A percentile compares a stretch with the other conserved stretches of the same genome.
Evolutionary conservation across 2,888 invertebrate genomes (phyloP).

Genomic region (Esperia sulphurella): DNA sequence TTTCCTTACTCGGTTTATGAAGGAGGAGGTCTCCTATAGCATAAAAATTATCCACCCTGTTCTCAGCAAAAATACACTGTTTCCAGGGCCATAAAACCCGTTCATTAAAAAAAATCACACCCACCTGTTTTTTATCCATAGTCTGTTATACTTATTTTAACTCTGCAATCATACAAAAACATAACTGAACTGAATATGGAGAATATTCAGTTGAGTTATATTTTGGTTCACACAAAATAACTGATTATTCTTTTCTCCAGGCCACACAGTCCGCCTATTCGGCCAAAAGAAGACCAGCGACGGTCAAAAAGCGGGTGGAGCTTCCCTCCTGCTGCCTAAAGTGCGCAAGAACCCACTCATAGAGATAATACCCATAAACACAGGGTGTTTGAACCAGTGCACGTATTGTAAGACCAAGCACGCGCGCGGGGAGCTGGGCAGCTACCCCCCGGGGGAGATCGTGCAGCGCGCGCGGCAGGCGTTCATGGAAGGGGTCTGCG

Average conservation of each 20-base stretch:
- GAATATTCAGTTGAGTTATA: too few relatives aligned
- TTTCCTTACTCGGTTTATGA: too few relatives aligned
- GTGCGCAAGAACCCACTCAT: conserved; percentile 96
- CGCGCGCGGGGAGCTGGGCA: conserved; percentile 97
- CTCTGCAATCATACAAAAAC: too few relatives aligned
- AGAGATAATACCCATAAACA: conserved; percentile 98
- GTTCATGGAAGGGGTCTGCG: conserved; percentile 94
- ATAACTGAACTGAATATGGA: too few relatives aligned
- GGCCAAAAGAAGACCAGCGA: conserved; percentile 89
- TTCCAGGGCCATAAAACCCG: too few relatives aligned
- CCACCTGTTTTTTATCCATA: too few relatives aligned
- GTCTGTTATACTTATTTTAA: too few relatives aligned
- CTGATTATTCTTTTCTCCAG: conserved; percentile 50
- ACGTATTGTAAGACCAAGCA: conserved; percentile 99
- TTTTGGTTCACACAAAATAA: too few relatives aligned
- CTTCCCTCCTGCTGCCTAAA: conserved; percentile 93
- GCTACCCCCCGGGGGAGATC: conserved; percentile 94
- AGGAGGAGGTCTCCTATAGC: too few relatives aligned
- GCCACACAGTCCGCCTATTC: conserved; percentile 85
- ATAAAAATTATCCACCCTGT: too few relatives aligned
- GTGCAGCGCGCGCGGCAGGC: conserved; percentile 91
- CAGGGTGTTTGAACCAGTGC: conserved; percentile 98
- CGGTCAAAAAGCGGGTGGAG: conserved; percentile 91
- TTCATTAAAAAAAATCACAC: too few relatives aligned
- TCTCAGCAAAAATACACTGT: too few relatives aligned